These are phyloP conservation scores for Cairina moschata DNA, from an alignment of 2,113 vertebrate genomes.

Conservation along the genomic window DNA sequence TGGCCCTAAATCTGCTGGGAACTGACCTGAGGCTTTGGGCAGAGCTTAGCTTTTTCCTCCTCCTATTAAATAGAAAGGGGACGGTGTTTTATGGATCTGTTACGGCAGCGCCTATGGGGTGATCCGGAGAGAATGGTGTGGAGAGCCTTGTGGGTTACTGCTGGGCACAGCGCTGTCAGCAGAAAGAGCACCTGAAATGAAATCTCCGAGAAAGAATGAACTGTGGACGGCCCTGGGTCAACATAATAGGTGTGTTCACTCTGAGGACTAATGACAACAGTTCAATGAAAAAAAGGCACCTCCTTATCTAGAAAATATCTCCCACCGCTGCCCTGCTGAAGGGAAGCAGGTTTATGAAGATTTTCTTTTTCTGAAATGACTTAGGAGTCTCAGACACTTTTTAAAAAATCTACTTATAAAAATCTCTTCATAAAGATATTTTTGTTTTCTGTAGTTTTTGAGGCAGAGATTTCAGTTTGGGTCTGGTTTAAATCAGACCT, in stretches of 20 bases:
- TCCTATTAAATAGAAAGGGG: background rate
- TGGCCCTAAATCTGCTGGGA: background rate
- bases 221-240: background rate
- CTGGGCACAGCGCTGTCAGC: background rate
- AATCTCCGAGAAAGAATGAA: background rate
- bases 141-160: background rate
- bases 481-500: background rate
- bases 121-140: background rate
- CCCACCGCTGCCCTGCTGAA: background rate
- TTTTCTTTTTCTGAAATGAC: background rate
- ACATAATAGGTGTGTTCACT: background rate
- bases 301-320: background rate
- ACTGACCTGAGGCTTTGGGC: background rate
- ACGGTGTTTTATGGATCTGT: background rate
- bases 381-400: background rate
- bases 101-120: background rate
- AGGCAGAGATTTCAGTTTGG: background rate
- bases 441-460: background rate
- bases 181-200: background rate
- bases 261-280: background rate
- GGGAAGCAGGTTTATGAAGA: background rate
- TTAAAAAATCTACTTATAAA: background rate
- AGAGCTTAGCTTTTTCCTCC: conserved; percentile 10
- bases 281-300: background rate
- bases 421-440: background rate